Evolutionary conservation across 2,113 vertebrate species (phyloP).

Genomic region (Chiloscyllium plagiosum): DNA sequence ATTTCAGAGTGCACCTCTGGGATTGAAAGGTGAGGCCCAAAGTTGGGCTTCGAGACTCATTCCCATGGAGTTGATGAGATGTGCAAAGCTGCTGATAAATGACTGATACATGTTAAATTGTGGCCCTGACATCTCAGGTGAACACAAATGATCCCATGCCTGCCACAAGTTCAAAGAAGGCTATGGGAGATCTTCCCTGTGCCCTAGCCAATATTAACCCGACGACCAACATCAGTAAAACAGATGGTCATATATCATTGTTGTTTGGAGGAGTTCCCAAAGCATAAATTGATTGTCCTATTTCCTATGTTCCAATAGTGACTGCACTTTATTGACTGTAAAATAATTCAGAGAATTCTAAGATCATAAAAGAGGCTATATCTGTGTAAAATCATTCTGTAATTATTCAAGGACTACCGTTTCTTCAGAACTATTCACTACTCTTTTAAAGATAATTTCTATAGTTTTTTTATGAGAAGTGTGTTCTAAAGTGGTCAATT

Average conservation of each 20-base stretch:
- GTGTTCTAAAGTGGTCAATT: no score
- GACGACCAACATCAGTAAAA: not conserved
- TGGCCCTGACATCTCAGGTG: not conserved
- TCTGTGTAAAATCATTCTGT: not conserved
- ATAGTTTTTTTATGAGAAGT: no score
- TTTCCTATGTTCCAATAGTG: not conserved
- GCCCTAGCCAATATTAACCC: no score
- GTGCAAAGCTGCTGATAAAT: not conserved
- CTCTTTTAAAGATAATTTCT: no score
- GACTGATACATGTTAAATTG: not conserved
- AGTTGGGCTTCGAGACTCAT: not conserved
- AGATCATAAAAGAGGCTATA: not conserved
- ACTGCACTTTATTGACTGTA: not conserved
- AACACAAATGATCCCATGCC: not conserved
- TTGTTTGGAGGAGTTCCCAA: not conserved
- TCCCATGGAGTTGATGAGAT: not conserved
- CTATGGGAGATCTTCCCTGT: not conserved
- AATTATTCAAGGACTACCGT: not conserved
- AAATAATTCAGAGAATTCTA: not conserved
- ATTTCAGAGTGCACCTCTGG: not conserved
- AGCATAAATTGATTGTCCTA: not conserved
- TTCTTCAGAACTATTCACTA: not conserved
- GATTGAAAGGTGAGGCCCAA: not conserved
- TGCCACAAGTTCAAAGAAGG: not conserved
- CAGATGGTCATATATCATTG: no score